Evolutionary conservation across 2,113 vertebrate species (phyloP).

Genomic region (Meriones unguiculatus): DNA sequence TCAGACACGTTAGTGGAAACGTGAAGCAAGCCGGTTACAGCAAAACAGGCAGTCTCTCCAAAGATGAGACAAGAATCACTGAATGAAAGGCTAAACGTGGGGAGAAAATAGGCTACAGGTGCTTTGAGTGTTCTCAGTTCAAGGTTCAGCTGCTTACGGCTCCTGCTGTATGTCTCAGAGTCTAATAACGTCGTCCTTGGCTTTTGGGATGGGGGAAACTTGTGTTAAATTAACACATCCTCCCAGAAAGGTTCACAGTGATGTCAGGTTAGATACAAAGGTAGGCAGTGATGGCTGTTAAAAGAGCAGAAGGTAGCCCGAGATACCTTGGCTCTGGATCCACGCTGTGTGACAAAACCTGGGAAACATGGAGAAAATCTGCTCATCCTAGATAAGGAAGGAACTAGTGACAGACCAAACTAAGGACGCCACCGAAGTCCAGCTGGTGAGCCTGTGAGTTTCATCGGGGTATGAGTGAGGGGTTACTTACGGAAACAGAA

Average conservation of each 20-base stretch:
- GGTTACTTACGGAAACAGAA: not conserved
- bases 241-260: not conserved
- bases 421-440: not conserved
- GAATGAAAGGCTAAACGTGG: not conserved
- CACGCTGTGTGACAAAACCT: not conserved
- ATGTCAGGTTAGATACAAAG: not conserved
- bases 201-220: not conserved
- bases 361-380: not conserved
- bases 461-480: too few species aligned
- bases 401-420: not conserved
- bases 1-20: not conserved
- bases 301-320: not conserved
- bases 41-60: not conserved
- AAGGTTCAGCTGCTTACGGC: too few species aligned
- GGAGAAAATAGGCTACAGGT: not conserved
- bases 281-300: not conserved
- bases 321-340: not conserved
- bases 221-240: not conserved
- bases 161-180: not conserved
- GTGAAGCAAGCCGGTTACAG: not conserved
- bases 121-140: not conserved
- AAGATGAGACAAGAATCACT: not conserved
- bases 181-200: not conserved
- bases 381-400: not conserved
- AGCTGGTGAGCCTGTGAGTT: not conserved